Evolutionary conservation across 2,113 vertebrate species (phyloP).

Genomic region (Trichechus manatus): DNA sequence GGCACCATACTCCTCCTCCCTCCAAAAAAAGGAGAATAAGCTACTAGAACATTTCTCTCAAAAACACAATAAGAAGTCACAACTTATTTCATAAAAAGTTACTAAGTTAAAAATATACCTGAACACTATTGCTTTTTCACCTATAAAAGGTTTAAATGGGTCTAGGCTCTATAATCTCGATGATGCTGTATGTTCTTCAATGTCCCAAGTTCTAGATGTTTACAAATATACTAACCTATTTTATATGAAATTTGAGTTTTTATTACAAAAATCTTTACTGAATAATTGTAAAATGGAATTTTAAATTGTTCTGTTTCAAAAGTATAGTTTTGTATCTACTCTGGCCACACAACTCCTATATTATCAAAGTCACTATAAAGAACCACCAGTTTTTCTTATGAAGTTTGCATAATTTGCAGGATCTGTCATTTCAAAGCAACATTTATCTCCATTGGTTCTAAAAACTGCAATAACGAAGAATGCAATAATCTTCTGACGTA

Average conservation of each 20-base stretch:
- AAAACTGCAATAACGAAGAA: constrained; percentile 78
- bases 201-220: background rate
- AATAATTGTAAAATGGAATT: background rate
- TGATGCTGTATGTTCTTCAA: background rate
- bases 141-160: background rate
- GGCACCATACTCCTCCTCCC: too few relatives aligned
- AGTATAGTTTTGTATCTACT: background rate
- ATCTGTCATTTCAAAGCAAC: constrained; percentile 71
- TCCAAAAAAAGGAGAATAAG: background rate
- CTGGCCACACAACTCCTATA: background rate
- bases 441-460: constrained; percentile 73
- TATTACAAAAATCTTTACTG: background rate
- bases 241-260: background rate
- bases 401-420: constrained; percentile 78
- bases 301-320: background rate
- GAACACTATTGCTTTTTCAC: background rate
- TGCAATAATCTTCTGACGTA: constrained; percentile 76
- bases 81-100: background rate
- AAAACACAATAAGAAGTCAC: background rate
- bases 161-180: too few relatives aligned
- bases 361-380: background rate
- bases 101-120: background rate
- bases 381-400: constrained; percentile 36
- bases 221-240: background rate
- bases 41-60: background rate